Conservation (phyloP, 2,797 vertebrate species). For the Streptopelia turtur region DNA sequence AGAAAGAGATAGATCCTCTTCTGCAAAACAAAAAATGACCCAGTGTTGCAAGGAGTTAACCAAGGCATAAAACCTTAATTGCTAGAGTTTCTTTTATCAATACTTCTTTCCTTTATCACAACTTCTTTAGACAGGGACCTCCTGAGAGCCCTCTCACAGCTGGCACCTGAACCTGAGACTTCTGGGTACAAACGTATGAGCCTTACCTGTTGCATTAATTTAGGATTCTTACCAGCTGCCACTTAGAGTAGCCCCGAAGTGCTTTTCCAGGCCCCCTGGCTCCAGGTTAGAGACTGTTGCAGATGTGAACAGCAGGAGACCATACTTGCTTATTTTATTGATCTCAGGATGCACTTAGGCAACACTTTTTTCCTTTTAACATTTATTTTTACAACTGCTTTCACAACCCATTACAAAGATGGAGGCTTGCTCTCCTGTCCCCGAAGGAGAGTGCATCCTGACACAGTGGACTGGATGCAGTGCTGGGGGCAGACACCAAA, state of each 20-base stretch:
- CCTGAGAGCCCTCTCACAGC: neutral
- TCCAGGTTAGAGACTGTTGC: neutral
- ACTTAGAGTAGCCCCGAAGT: neutral
- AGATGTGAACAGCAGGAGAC: neutral
- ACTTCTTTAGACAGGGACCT: neutral
- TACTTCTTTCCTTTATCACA: neutral
- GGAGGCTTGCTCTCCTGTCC: neutral
- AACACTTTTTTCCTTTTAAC: constrained; percentile 7
- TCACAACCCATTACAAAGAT: constrained; percentile 12
- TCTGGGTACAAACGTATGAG: neutral
- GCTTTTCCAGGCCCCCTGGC: neutral
- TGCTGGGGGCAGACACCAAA: neutral
- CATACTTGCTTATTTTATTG: constrained; percentile 29
- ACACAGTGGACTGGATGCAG: neutral
- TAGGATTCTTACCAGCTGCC: neutral
- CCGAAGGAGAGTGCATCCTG: neutral
- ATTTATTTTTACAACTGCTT: constrained; percentile 65
- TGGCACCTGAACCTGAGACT: neutral
- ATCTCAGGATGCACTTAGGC: constrained; percentile 44
- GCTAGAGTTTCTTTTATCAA: neutral
- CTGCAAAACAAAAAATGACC: neutral
- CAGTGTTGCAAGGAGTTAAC: neutral
- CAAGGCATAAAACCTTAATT: neutral
- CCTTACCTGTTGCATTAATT: constrained; percentile 7
- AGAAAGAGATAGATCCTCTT: neutral